Evolutionary conservation across 2,888 invertebrate species (phyloP).

Genomic region (Vesta saturnalis): DNA sequence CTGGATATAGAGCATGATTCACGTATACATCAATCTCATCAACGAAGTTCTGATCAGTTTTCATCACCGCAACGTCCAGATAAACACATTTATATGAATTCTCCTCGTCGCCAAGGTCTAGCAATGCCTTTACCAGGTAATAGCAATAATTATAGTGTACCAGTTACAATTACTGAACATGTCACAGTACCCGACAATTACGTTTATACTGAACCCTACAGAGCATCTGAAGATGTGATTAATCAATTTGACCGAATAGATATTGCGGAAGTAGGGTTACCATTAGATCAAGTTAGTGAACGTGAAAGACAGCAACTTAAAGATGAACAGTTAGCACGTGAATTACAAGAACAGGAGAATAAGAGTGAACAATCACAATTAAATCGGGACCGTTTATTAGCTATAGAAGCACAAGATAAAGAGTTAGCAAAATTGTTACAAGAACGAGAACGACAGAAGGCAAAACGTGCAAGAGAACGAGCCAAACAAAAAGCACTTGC

Average conservation of each 20-base stretch:
- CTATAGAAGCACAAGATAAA: constrained; percentile 83
- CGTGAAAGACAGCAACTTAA: constrained; percentile 70
- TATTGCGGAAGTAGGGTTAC: constrained; percentile 69
- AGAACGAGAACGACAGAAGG: constrained; percentile 77
- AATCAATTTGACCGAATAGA: constrained; percentile 56
- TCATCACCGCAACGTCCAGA: constrained; percentile 52
- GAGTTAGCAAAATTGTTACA: constrained; percentile 81
- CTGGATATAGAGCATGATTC: constrained; percentile 19
- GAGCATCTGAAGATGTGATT: constrained; percentile 36
- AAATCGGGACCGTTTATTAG: constrained; percentile 70
- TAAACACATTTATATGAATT: constrained; percentile 51
- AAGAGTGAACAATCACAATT: constrained; percentile 67
- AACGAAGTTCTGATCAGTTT: constrained; percentile 20
- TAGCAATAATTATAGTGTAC: constrained; percentile 17
- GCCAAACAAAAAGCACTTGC: constrained; percentile 71
- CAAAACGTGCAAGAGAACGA: constrained; percentile 74
- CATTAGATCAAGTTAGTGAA: constrained; percentile 63
- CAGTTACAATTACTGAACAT: constrained; percentile 9
- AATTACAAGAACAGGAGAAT: constrained; percentile 80
- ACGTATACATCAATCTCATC: constrained; percentile 3
- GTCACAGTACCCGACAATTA: constrained; percentile 14
- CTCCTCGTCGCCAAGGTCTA: constrained; percentile 55
- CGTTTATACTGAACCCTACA: constrained; percentile 57
- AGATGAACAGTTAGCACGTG: constrained; percentile 79
- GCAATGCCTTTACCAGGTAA: constrained; percentile 57